These are phyloP conservation scores for Eupithecia insigniata DNA, from an alignment of 2,888 invertebrate genomes.

Conservation along the genomic window DNA sequence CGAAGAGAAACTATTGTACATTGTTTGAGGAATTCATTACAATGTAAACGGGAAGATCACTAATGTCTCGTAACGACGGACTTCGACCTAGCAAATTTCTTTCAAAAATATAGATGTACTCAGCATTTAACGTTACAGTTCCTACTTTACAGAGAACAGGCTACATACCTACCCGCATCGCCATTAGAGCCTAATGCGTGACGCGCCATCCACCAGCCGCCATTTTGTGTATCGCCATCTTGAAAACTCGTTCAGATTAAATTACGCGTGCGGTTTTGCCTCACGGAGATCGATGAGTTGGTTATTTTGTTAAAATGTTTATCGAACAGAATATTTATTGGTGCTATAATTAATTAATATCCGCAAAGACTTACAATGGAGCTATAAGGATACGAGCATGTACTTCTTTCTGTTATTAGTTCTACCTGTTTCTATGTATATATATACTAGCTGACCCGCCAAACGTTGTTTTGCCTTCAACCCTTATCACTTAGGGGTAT, in stretches of 20 bases:
- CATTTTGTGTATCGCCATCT: conserved; percentile 39
- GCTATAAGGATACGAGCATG: not conserved
- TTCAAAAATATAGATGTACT: not conserved
- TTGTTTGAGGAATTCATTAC: too few species aligned
- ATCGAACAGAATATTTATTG: not conserved
- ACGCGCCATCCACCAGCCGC: conserved; percentile 29
- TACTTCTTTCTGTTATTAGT: not conserved
- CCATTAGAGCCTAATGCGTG: conserved; percentile 38
- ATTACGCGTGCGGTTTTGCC: conserved; percentile 37
- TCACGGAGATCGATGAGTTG: conserved; percentile 17
- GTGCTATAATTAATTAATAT: not conserved
- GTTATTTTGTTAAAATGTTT: not conserved
- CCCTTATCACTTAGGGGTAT: too few species aligned
- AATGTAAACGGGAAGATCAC: too few species aligned
- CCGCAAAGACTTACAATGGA: not conserved
- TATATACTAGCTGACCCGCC: too few species aligned
- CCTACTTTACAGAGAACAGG: not conserved
- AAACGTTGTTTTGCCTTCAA: too few species aligned
- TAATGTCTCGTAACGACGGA: too few species aligned
- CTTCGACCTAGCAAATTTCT: not conserved
- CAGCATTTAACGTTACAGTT: not conserved
- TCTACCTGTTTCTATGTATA: too few species aligned
- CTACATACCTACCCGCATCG: conserved; percentile 19
- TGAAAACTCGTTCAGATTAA: conserved; percentile 38
- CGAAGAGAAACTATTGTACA: too few species aligned